Evolutionary conservation across 2,113 vertebrate species (phyloP).

Genomic region (Pantherophis guttatus): DNA sequence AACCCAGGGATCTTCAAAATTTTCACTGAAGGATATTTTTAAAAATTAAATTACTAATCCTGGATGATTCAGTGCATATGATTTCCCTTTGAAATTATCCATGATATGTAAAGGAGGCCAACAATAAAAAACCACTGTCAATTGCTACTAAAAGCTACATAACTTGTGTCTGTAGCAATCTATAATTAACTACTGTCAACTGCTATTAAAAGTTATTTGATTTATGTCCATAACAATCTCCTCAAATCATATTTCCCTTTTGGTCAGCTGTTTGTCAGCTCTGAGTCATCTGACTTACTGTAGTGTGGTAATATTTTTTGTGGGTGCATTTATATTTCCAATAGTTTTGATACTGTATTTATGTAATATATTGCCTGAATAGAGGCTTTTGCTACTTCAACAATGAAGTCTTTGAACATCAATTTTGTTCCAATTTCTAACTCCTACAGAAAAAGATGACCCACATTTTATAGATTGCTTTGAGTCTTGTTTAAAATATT

Average conservation of each 20-base stretch:
- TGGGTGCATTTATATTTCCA: neutral
- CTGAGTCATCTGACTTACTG: neutral
- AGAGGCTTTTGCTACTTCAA: neutral
- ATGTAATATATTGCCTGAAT: neutral
- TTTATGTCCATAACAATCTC: neutral
- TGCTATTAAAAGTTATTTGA: neutral
- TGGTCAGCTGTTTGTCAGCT: neutral
- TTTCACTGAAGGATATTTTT: neutral
- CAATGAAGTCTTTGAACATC: neutral
- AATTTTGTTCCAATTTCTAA: neutral
- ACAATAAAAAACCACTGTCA: neutral
- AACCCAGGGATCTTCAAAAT: neutral
- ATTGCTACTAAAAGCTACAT: neutral
- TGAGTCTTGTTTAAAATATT: neutral
- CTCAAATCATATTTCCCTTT: neutral
- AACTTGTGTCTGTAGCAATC: neutral
- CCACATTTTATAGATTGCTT: neutral
- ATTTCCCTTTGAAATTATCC: neutral
- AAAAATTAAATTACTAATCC: neutral
- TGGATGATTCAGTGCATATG: neutral
- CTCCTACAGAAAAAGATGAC: neutral
- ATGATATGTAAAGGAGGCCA: neutral
- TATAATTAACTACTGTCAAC: neutral
- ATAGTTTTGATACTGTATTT: neutral
- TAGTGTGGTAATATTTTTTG: neutral